Base-by-base conservation (phyloP, 1,140 invertebrate species). In the Cephus cinctus region DNA sequence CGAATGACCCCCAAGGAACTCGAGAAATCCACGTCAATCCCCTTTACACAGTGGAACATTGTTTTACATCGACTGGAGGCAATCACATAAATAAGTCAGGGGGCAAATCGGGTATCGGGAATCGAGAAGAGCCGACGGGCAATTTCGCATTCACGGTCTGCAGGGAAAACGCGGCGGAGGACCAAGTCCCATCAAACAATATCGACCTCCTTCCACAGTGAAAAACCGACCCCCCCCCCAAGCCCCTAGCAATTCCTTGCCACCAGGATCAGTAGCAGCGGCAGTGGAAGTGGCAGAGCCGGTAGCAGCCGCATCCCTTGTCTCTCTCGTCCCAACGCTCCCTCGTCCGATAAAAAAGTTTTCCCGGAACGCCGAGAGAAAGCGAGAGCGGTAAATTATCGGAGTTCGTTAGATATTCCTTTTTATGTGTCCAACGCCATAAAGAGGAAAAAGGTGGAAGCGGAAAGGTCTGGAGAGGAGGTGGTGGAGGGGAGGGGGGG, bases 31-130 rank as follows among this genome's bases (percentile, higher is more conserved):
- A 46, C 42, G 42, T 42, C 25, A 20, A 54, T 42, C 45, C 36
- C 35, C 40, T 44, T 50, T 40, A 25, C 25, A 18, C 39, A 14
- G 36, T 19, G 50, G 45, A 63, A 67, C 62, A 66, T 68, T 64
- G 68, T 71, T 71, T 67, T 50, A 52, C 60, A 60, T 61, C 47
- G 56, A 47, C 47, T 21, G 15, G 50, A 43, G 56, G 57, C 66
- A 62, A 68, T 69, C 66, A 59, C 68, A 69, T 72, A 73, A 73
- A 73, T 71, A 73, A 73, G 63, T 72, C 62, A 69, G 40, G 18
- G 19, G 54, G 30, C 32, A 47, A 58, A 56, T 56, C 48, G 47
- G 41, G n/a, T n/a, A n/a, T n/a, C n/a, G n/a, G 47, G 45, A 54
- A 47, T 49, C 43, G 43, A 53, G 57, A 59, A 53, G 49, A 55